Evolutionary conservation across 2,888 invertebrate species (phyloP).

Genomic region (Agrotis puta): DNA sequence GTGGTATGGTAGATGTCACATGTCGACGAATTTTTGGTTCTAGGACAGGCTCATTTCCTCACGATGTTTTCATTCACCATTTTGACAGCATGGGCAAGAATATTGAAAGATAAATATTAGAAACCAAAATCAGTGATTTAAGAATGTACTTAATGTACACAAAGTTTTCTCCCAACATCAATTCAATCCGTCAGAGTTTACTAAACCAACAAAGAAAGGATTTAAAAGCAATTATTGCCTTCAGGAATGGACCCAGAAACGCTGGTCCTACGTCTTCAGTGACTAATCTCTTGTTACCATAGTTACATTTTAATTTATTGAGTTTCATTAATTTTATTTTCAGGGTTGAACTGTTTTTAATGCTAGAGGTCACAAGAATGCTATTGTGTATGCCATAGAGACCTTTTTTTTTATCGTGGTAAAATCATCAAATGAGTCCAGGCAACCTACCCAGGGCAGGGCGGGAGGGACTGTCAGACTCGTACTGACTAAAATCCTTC

Average conservation of each 20-base stretch:
- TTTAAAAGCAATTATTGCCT: constrained; percentile 35
- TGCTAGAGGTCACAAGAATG: not conserved
- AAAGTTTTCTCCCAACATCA: constrained; percentile 17
- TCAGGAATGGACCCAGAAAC: constrained; percentile 13
- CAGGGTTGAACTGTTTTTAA: constrained; percentile 8
- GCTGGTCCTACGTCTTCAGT: not conserved
- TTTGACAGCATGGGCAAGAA: not conserved
- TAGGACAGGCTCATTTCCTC: too few species aligned
- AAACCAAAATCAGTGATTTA: constrained; percentile 26
- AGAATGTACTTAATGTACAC: constrained; percentile 8
- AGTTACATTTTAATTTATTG: constrained; percentile 21
- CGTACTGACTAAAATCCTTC: too few species aligned
- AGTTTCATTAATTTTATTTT: constrained; percentile 16
- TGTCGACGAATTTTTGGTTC: too few species aligned
- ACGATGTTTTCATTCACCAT: too few species aligned
- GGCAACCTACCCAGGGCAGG: too few species aligned
- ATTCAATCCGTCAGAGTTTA: constrained; percentile 15
- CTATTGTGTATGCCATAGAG: too few species aligned
- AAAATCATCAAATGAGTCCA: too few species aligned
- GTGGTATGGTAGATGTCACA: too few species aligned
- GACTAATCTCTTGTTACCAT: constrained; percentile 28
- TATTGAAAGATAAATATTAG: not conserved
- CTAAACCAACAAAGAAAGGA: constrained; percentile 23
- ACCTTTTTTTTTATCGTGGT: too few species aligned
- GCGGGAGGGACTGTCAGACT: too few species aligned